Conservation (phyloP, 2,888 invertebrate genomes). For the Ptychoptera contaminata region DNA sequence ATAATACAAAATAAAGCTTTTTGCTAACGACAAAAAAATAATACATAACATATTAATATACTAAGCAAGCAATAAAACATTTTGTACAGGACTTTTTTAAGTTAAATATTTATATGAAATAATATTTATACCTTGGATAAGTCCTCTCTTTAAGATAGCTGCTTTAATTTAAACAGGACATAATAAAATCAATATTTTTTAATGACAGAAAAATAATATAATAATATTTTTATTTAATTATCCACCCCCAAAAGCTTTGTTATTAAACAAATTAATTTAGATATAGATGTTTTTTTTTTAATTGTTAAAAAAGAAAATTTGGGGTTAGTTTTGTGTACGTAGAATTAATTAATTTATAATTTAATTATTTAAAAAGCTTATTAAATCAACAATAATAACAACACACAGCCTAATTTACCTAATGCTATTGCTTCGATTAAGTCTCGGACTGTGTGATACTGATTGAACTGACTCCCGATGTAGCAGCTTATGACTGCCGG, state of each 20-base stretch:
- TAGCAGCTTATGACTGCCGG: conserved; percentile 25
- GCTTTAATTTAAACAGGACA: conserved; percentile 2
- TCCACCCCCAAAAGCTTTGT: conserved; percentile 1
- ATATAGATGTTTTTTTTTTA: no score
- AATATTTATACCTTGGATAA: conserved; percentile 59
- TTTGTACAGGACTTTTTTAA: no score
- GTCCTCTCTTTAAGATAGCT: conserved; percentile 89
- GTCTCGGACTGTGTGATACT: conserved; percentile 40
- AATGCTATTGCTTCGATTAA: conserved; percentile 84
- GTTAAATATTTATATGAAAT: not conserved
- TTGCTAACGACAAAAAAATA: no score
- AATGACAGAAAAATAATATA: conserved; percentile 2
- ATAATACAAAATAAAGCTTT: no score
- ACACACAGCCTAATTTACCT: conserved; percentile 42
- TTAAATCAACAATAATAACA: not conserved
- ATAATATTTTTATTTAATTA: conserved; percentile 2
- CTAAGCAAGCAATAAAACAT: no score
- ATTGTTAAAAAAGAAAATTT: no score
- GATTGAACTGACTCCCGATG: conserved; percentile 28
- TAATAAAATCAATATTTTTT: conserved; percentile 3
- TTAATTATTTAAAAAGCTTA: no score
- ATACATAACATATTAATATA: no score
- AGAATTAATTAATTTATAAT: no score
- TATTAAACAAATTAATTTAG: no score
- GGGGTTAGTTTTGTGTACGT: no score